These are phyloP conservation scores for Rapana venosa DNA, from an alignment of 2,888 invertebrate species.

Conservation along the genomic window DNA sequence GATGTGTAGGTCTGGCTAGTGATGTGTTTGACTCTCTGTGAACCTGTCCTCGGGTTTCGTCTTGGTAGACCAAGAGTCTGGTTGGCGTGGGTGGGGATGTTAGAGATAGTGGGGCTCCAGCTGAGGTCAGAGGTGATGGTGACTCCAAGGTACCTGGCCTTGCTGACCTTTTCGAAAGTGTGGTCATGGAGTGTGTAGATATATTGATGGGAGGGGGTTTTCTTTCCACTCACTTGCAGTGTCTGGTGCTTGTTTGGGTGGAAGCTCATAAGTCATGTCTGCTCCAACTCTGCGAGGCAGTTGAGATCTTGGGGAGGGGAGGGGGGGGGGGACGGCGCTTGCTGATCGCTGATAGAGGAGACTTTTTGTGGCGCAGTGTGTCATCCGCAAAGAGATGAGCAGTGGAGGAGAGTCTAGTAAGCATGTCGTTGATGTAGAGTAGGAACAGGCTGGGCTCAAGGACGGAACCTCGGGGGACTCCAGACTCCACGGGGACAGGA, in stretches of 20 bases:
- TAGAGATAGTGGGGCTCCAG: neutral
- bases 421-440: neutral
- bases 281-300: conserved; percentile 13
- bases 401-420: neutral
- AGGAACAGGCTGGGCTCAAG: neutral
- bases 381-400: neutral
- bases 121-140: neutral
- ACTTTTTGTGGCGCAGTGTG: neutral
- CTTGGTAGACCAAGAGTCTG: no score
- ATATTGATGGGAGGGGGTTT: neutral
- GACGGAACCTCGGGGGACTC: conserved; percentile 10
- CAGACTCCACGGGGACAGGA: neutral
- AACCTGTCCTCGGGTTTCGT: no score
- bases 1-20: no score
- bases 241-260: conserved; percentile 10
- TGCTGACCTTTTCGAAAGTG: neutral
- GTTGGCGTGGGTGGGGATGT: no score
- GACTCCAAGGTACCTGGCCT: neutral
- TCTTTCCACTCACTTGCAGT: neutral
- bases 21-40: no score
- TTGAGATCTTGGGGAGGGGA: neutral
- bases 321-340: no score
- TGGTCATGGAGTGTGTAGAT: conserved; percentile 1
- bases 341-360: neutral
- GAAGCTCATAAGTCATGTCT: neutral